These are phyloP conservation scores for Lordiphosa stackelbergi DNA, from an alignment of 1,140 invertebrate genomes.

Conservation along the genomic window DNA sequence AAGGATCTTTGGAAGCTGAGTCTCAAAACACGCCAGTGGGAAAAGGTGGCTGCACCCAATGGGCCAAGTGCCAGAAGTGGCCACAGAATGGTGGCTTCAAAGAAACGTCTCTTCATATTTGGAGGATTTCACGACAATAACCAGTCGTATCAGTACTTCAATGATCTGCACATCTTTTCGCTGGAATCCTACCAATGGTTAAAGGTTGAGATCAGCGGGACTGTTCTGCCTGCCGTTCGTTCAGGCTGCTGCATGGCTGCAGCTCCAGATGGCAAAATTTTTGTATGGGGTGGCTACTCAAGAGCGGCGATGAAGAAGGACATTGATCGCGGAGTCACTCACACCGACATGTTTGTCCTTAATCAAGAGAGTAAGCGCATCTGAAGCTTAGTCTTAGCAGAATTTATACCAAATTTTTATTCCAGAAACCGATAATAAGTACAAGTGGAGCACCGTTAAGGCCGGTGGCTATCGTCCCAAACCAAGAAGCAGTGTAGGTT, in stretches of 20 bases:
- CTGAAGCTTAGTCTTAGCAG: neutral
- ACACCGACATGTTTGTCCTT: slow-evolving; percentile 90
- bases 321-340: slow-evolving; percentile 87
- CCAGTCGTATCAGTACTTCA: slow-evolving; percentile 92
- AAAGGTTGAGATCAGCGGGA: slow-evolving; percentile 84
- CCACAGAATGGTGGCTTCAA: slow-evolving; percentile 88
- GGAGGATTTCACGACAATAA: slow-evolving; percentile 95
- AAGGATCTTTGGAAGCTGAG: slow-evolving; percentile 94
- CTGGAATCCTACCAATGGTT: slow-evolving; percentile 89
- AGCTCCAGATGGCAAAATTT: slow-evolving; percentile 81
- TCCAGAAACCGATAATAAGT: slow-evolving; percentile 79
- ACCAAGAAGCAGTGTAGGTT: slow-evolving; percentile 83
- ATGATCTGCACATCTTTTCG: slow-evolving; percentile 91
- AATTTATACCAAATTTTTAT: neutral
- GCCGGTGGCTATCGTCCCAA: slow-evolving; percentile 82
- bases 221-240: slow-evolving; percentile 82
- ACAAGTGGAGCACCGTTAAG: slow-evolving; percentile 87
- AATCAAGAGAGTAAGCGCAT: slow-evolving; percentile 82
- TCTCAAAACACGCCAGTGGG: slow-evolving; percentile 88
- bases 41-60: slow-evolving; percentile 84
- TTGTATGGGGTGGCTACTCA: slow-evolving; percentile 93
- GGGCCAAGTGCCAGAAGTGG: slow-evolving; percentile 92
- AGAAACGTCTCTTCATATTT: slow-evolving; percentile 91
- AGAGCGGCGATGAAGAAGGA: slow-evolving; percentile 88
- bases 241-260: slow-evolving; percentile 86